Evolutionary conservation across 2,888 invertebrate species (phyloP), one percentile per base, ranked within the genome.

Genomic region (Dichetophora obliterata): DNA sequence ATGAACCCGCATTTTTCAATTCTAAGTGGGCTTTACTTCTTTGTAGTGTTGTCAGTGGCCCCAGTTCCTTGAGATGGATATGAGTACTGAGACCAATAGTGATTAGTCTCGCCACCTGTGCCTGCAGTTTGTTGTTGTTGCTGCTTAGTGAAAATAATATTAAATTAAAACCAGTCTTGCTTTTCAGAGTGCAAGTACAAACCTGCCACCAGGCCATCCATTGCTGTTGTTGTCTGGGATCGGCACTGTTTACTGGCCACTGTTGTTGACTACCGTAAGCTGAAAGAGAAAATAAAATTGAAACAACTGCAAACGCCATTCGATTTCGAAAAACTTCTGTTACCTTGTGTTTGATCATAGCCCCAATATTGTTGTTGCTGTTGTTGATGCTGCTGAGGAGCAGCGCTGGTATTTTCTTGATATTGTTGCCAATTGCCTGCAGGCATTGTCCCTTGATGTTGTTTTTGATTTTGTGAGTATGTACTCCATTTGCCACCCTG

Each of bases 181-280:
- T 75, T 66, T 31, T 1, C 37, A 19, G 9, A 57, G 16, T 31
- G 31, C 6, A 63, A n/a, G 0, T 37, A 75, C 80, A 80, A 82
- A 89, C 89, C 87, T 89, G 89, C 87, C 88, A 89, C 88, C 88
- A 89, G 81, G 87, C 84, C 86, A 87, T 86, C 89, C 89, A 89
- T 80, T 88, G 87, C 65, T 88, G 88, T 79, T 88, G 88, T 79
- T 88, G 88, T 77, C 85, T 85, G 50, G 85, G 85, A 82, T 88
- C 88, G 61, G 88, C 85, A 76, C 82, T 82, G 24, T 74, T 74
- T 14, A 74, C 66, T 78, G 86, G 84, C 88, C 88, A 88, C 74
- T 87, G 84, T 75, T 86, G 86, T 72, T 87, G 87, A 81, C 82
- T 86, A 57, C 85, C 85, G 81, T 87, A 87, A 77, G 86, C 87